Base-by-base conservation (phyloP, 2,113 vertebrate species). In the Prionailurus bengalensis region DNA sequence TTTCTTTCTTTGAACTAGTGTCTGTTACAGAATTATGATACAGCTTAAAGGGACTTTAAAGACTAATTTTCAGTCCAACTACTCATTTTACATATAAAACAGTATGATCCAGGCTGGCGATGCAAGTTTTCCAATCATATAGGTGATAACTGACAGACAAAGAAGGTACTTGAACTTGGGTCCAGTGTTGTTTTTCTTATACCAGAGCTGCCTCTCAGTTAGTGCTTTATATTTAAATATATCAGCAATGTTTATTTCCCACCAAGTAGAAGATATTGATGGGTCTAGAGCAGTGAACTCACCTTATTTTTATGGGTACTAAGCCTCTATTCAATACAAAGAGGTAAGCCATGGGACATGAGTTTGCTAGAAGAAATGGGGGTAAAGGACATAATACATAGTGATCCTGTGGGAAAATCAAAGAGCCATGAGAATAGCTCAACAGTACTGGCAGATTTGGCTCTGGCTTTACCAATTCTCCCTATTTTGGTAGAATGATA, bases 201-300 rank as follows among this genome's bases (percentile, higher is more conserved):
- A 25, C 9, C 53, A 96, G 2, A 92, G 14, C 55, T 81, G 27
- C 29, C 55, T 65, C 68, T 58, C 29, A 76, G 15, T 68, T 39
- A 53, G n/a, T 55, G 27, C 21, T 92, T 73, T 73, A 87, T 63
- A 71, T 48, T 85, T 85, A 91, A 89, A 71, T 31, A 73, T 31
- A 91, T 55, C 61, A 78, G 29, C 33, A 51, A 80, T 71, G 61
- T 31, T 86, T 63, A 63, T 21, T 33, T 71, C 73, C 13, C 4
- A 81, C 7, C 39, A 94, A 94, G 68, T 61, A 80, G 80, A 86
- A 94, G 9, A 91, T 66, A 90, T 27, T 39, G 48, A 81, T 65
- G n/a, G 36, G 33, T 87, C 29, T 79, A 55, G 86, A 82, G 45
- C 65, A 82, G 25, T 74, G 31, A 94, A 88, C 48, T 58, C 9